These are phyloP conservation scores for Cheilosia vulpina DNA, from an alignment of 2,888 invertebrate genomes.

Conservation along the genomic window DNA sequence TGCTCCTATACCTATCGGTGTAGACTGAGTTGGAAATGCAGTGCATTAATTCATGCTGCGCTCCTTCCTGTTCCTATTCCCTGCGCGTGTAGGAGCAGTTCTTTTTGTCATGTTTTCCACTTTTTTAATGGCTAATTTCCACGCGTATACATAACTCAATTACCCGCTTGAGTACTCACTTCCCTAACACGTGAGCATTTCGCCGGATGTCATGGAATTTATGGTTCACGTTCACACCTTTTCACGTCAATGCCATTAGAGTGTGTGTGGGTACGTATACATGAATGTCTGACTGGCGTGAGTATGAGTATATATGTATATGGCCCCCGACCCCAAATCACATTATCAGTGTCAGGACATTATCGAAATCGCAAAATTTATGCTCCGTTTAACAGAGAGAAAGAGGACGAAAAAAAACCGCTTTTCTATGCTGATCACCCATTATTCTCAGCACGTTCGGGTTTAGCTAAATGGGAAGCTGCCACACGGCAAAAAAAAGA, in stretches of 20 bases:
- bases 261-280: background rate
- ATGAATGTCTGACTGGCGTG: background rate
- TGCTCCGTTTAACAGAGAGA: constrained; percentile 47
- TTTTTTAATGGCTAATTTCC: constrained; percentile 55
- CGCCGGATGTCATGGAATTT: constrained; percentile 49
- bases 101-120: constrained; percentile 1
- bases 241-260: constrained; percentile 28
- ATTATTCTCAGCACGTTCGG: constrained; percentile 63
- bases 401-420: constrained; percentile 6
- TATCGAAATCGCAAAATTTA: constrained; percentile 59
- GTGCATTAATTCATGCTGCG: constrained; percentile 28
- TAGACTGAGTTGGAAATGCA: constrained; percentile 35
- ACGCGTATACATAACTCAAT: constrained; percentile 61
- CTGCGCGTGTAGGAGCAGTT: background rate
- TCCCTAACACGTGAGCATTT: constrained; percentile 36
- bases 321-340: constrained; percentile 40
- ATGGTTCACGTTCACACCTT: constrained; percentile 60
- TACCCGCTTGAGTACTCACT: constrained; percentile 40
- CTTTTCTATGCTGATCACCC: constrained; percentile 45
- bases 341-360: constrained; percentile 66
- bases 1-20: background rate
- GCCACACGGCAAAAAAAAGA: background rate
- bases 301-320: background rate
- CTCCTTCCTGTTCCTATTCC: background rate
- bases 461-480: constrained; percentile 46